These are phyloP conservation scores for Cranoglanis bouderius DNA, from an alignment of 2,113 vertebrate species.

Conservation along the genomic window DNA sequence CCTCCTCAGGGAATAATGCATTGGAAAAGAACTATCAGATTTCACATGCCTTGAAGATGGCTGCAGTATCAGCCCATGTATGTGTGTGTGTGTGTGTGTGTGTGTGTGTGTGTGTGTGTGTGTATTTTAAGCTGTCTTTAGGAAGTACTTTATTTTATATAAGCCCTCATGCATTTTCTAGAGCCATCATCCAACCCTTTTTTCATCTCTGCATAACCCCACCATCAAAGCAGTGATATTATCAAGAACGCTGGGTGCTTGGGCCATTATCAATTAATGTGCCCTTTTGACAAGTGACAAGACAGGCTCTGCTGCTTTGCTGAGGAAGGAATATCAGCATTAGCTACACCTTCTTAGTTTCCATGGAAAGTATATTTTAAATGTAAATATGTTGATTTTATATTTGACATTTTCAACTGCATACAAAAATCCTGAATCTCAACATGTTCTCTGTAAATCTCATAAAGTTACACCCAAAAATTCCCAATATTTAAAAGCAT, in stretches of 20 bases:
- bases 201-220: slow-evolving; percentile 60
- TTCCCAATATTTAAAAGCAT: not conserved
- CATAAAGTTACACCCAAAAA: not conserved
- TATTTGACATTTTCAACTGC: not conserved
- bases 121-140: slow-evolving; percentile 52
- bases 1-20: slow-evolving; percentile 23
- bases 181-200: slow-evolving; percentile 52
- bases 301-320: slow-evolving; percentile 49
- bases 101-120: slow-evolving; percentile 23
- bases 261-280: slow-evolving; percentile 66
- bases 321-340: not conserved
- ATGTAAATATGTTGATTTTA: not conserved
- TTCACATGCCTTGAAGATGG: slow-evolving; percentile 27
- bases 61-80: not conserved
- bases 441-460: not conserved
- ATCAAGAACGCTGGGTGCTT: slow-evolving; percentile 54
- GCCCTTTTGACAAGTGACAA: slow-evolving; percentile 62
- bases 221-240: slow-evolving; percentile 64
- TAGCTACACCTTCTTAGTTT: not conserved
- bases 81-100: slow-evolving; percentile 30
- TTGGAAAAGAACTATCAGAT: slow-evolving; percentile 18
- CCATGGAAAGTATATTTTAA: not conserved
- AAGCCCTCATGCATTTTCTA: slow-evolving; percentile 66
- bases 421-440: not conserved
- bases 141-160: slow-evolving; percentile 58